phyloP scores from a whole-genome alignment of 2,888 invertebrate species.

The Prenolepis imparis region DNA sequence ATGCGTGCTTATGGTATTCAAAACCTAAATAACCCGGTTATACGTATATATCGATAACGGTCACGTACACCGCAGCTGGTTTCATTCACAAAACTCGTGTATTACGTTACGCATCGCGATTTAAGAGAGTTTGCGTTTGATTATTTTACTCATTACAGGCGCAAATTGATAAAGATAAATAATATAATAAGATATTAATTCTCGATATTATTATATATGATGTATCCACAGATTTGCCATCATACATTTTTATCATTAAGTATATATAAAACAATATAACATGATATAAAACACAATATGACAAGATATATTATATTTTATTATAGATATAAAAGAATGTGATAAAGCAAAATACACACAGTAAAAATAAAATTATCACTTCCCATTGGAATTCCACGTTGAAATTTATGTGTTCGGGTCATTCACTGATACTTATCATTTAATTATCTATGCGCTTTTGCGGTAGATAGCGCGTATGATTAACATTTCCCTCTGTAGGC shows the following conservation, averaged over 20 bases:
- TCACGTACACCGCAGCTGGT: constrained; percentile 55
- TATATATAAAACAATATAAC: neutral
- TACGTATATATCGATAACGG: constrained; percentile 43
- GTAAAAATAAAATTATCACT: neutral
- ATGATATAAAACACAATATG: neutral
- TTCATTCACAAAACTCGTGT: constrained; percentile 58
- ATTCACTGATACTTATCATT: constrained; percentile 23
- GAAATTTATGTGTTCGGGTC: constrained; percentile 1
- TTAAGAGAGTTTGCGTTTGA: neutral
- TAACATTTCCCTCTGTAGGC: constrained; percentile 18
- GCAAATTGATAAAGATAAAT: neutral
- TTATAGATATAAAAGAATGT: neutral
- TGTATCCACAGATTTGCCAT: neutral
- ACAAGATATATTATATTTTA: neutral
- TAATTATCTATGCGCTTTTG: constrained; percentile 41
- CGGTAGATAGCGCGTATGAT: constrained; percentile 38
- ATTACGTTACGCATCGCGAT: neutral
- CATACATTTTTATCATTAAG: neutral
- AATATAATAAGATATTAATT: neutral
- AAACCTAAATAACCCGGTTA: constrained; percentile 53
- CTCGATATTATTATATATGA: neutral
- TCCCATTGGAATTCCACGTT: neutral
- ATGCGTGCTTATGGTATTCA: constrained; percentile 54
- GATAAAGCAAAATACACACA: neutral
- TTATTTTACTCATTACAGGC: constrained; percentile 11